Evolutionary conservation across 2,113 vertebrate species (phyloP).

Genomic region (Oreocharis arfaki): DNA sequence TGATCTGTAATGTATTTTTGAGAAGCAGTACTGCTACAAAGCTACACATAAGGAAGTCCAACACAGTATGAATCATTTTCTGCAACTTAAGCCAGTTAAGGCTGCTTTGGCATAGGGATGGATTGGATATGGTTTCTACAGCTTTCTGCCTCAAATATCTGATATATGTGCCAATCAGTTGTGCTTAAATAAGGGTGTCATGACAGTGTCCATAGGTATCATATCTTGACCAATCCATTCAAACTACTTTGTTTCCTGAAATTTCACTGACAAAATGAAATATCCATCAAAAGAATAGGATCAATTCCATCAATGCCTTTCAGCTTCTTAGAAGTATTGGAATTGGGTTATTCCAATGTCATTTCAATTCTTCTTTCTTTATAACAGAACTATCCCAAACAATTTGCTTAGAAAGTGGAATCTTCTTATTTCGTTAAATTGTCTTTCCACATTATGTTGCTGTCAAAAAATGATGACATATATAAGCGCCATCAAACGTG

Average conservation of each 20-base stretch:
- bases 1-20: not conserved
- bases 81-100: not conserved
- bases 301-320: not conserved
- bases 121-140: not conserved
- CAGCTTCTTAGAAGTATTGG: not conserved
- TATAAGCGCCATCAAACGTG: conserved; percentile 42
- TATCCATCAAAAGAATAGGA: not conserved
- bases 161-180: not conserved
- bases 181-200: not conserved
- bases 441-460: conserved; percentile 29
- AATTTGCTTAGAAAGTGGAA: conserved; percentile 41
- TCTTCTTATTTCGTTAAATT: conserved; percentile 50
- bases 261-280: not conserved
- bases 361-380: conserved; percentile 20
- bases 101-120: not conserved
- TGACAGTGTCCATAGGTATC: not conserved
- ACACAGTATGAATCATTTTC: not conserved
- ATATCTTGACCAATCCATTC: not conserved
- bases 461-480: conserved; percentile 52
- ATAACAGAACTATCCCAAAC: not conserved
- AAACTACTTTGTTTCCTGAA: not conserved
- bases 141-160: not conserved
- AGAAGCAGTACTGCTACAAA: not conserved
- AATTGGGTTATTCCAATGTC: conserved; percentile 20
- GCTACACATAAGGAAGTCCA: not conserved